Percentiles rank a stretch among this genome's conserved stretches.
These are phyloP conservation scores for Tetragonula carbonaria DNA, from an alignment of 2,888 invertebrate genomes.

Conservation along the genomic window DNA sequence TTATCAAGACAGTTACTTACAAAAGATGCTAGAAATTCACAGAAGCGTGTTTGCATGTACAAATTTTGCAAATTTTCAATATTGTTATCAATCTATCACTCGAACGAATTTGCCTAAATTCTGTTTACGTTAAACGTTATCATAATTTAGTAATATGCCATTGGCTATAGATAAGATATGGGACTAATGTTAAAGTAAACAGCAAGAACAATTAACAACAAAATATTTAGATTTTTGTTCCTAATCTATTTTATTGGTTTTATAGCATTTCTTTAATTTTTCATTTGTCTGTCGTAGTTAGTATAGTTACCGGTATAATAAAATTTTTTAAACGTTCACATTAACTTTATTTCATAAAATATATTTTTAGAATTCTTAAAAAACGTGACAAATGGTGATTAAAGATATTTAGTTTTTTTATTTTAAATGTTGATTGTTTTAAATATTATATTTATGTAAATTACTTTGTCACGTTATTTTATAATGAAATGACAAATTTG, in stretches of 20 bases:
- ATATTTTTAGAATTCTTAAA: neutral
- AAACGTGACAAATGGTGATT: neutral
- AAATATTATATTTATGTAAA: neutral
- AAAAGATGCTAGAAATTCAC: neutral
- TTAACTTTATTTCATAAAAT: neutral
- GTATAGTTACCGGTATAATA: neutral
- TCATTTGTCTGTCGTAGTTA: neutral
- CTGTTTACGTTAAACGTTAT: neutral
- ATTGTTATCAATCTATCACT: neutral
- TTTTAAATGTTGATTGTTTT: neutral
- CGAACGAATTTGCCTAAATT: slow-evolving; percentile 9
- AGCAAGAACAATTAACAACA: slow-evolving; percentile 3
- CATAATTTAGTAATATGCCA: neutral
- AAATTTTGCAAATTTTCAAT: neutral
- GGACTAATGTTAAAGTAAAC: neutral
- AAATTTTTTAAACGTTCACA: neutral
- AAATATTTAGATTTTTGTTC: neutral
- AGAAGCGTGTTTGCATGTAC: neutral
- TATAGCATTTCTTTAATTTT: neutral
- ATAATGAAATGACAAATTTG: neutral
- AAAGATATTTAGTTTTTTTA: neutral
- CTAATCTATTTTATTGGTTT: neutral
- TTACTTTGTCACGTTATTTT: neutral
- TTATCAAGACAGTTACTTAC: neutral
- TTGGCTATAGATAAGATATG: slow-evolving; percentile 6